Evolutionary conservation across 2,888 invertebrate species (phyloP).

Genomic region (Sphaerophoria rueppellii): DNA sequence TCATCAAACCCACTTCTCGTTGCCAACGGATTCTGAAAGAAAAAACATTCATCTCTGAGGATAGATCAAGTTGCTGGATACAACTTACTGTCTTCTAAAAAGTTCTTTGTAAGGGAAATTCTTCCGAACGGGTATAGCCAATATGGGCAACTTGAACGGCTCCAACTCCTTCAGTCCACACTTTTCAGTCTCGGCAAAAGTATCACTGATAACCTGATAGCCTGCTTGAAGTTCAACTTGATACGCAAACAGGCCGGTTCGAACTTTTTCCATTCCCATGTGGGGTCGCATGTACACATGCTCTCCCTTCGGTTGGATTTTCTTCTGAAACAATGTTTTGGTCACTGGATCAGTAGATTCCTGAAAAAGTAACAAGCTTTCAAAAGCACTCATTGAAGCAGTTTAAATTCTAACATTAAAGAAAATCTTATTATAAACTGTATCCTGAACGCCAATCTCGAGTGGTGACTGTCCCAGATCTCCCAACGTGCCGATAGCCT

Average conservation of each 20-base stretch:
- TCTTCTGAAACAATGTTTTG: slow-evolving; percentile 83
- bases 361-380: slow-evolving; percentile 76
- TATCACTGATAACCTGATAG: slow-evolving; percentile 85
- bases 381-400: background rate
- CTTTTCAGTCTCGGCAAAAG: slow-evolving; percentile 85
- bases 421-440: slow-evolving; percentile 84
- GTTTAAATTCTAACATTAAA: slow-evolving; percentile 81
- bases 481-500: slow-evolving; percentile 83
- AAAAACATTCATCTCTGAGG: background rate
- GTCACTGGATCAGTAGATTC: slow-evolving; percentile 84
- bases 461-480: slow-evolving; percentile 85
- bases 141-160: slow-evolving; percentile 84
- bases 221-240: slow-evolving; percentile 85
- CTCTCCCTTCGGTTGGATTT: slow-evolving; percentile 84
- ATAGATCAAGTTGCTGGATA: too few relatives aligned
- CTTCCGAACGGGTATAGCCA: slow-evolving; percentile 83
- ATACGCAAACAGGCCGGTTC: slow-evolving; percentile 84
- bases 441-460: slow-evolving; percentile 84
- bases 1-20: slow-evolving; percentile 84
- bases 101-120: slow-evolving; percentile 85
- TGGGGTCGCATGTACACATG: slow-evolving; percentile 83
- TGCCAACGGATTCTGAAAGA: slow-evolving; percentile 84
- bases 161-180: slow-evolving; percentile 85
- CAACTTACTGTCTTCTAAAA: slow-evolving; percentile 80
- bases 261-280: slow-evolving; percentile 84